These are phyloP conservation scores for Cariama cristata DNA, from an alignment of 2,113 vertebrate species.

Conservation along the genomic window DNA sequence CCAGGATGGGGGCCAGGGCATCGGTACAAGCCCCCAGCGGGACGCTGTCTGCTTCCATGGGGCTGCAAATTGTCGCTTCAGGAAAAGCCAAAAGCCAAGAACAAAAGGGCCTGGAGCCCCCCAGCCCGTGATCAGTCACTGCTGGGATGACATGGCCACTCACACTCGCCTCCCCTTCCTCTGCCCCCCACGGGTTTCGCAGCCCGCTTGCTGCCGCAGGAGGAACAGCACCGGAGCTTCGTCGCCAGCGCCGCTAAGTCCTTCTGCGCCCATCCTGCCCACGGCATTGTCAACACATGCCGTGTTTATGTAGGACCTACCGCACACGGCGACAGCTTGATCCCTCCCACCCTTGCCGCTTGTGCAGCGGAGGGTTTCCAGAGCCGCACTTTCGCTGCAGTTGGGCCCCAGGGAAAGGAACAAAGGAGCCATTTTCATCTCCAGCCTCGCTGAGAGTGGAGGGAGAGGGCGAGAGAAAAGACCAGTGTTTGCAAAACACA, in stretches of 20 bases:
- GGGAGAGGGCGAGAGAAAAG: constrained; percentile 29
- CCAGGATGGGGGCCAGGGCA: rapidly evolving
- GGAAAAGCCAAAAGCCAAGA: not conserved
- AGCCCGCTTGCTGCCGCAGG: not conserved
- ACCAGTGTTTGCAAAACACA: constrained; percentile 43
- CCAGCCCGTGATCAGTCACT: not conserved
- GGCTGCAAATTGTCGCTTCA: not conserved
- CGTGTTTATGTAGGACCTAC: not conserved
- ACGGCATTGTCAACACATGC: not conserved
- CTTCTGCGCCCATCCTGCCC: not conserved
- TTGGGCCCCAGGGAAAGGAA: constrained; percentile 67
- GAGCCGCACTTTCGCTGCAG: constrained; percentile 34
- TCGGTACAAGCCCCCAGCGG: rapidly evolving
- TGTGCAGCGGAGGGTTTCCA: not conserved
- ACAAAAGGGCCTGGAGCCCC: not conserved
- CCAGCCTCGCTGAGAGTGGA: not conserved
- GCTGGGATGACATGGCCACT: rapidly evolving
- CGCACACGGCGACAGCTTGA: not conserved
- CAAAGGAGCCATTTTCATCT: constrained; percentile 69
- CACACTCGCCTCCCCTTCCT: not conserved
- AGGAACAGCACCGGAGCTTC: not conserved
- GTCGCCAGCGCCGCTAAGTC: not conserved
- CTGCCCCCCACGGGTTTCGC: not conserved
- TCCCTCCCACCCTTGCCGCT: constrained; percentile 26
- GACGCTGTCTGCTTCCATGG: not conserved